Evolutionary conservation across 2,113 vertebrate genomes (phyloP).

Genomic region (Odocoileus hemionus): DNA sequence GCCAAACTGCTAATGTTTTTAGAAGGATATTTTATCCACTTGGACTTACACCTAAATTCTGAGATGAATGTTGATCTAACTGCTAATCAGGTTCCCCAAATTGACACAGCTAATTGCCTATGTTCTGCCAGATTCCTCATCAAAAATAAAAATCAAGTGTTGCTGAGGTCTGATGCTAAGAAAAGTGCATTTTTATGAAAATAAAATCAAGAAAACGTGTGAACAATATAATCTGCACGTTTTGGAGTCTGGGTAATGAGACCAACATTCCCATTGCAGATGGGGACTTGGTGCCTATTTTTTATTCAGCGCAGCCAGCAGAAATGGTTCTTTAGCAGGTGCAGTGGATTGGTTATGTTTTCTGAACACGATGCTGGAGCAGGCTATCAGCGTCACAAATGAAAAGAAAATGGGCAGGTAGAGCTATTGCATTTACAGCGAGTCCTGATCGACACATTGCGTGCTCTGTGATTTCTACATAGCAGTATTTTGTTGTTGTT

Average conservation of each 20-base stretch:
- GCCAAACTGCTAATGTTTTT: background rate
- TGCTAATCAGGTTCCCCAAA: conserved; percentile 12
- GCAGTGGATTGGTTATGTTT: background rate
- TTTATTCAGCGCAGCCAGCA: background rate
- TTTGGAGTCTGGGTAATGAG: background rate
- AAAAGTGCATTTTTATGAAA: conserved; percentile 27
- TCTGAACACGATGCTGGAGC: background rate
- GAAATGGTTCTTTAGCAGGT: background rate
- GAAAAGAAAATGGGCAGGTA: background rate
- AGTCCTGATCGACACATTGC: background rate
- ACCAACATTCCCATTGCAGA: background rate
- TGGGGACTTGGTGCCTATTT: background rate
- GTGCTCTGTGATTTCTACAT: background rate
- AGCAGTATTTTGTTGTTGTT: background rate
- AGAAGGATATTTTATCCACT: background rate
- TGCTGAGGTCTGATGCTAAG: background rate
- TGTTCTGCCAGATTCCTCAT: background rate
- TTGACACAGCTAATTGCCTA: background rate
- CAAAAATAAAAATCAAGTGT: conserved; percentile 11
- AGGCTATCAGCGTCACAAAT: background rate
- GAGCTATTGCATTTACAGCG: background rate
- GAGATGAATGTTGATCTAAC: conserved; percentile 23
- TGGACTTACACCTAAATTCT: conserved; percentile 11
- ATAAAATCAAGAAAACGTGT: conserved; percentile 7
- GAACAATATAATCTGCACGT: background rate